phyloP scores from a whole-genome alignment of 2,113 vertebrate species.

The Setophaga kirtlandii region DNA sequence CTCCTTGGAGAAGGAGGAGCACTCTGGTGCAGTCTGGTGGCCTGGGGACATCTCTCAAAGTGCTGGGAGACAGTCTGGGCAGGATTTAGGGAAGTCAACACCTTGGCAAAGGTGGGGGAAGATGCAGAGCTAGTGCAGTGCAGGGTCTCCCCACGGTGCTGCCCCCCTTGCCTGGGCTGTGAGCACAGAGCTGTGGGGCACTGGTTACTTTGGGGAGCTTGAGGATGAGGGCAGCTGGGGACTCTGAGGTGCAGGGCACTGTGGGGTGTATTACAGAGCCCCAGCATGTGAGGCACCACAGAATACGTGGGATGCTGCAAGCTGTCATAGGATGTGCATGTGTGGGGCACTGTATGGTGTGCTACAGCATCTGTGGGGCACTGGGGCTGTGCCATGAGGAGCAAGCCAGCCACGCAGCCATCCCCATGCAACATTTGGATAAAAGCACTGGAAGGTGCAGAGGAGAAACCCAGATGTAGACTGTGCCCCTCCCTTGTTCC shows the following conservation, averaged over 20 bases:
- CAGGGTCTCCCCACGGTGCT: fast-evolving
- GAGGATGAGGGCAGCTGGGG: not conserved
- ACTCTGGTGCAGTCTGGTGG: fast-evolving
- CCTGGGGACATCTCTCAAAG: not conserved
- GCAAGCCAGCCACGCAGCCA: not conserved
- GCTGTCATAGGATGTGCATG: fast-evolving
- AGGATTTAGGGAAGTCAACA: not conserved
- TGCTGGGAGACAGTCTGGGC: not conserved
- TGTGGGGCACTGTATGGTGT: not conserved
- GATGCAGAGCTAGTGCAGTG: not conserved
- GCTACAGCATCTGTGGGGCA: not conserved
- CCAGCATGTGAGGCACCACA: fast-evolving
- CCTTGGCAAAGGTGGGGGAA: not conserved
- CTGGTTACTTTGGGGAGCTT: not conserved
- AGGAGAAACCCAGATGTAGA: not conserved
- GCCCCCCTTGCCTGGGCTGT: not conserved
- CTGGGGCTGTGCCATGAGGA: not conserved
- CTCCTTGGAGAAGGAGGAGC: not conserved
- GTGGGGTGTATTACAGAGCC: not conserved
- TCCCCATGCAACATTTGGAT: not conserved
- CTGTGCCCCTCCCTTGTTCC: not conserved
- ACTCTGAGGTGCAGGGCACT: not conserved
- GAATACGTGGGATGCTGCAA: not conserved
- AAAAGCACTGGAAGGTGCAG: not conserved
- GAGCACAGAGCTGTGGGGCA: not conserved